Percentiles rank a stretch among this genome's conserved stretches.
Conservation (phyloP, 2,888 invertebrate genomes). For the Agrotis puta region DNA sequence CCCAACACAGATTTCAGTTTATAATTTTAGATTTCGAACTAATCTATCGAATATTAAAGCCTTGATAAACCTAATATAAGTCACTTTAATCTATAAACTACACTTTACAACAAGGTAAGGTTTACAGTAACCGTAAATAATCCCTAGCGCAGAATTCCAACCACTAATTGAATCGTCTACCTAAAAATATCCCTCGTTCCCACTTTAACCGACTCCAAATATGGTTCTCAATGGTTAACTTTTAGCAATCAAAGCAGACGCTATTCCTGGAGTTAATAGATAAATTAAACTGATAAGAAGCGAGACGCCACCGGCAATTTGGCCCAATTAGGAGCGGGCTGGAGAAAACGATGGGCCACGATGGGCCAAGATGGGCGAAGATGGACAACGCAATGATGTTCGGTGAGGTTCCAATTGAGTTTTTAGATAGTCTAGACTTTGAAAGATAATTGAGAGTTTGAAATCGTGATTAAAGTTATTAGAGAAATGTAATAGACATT, state of each 20-base stretch:
- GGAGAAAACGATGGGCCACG: conserved; percentile 37
- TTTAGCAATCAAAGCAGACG: conserved; percentile 68
- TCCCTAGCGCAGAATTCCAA: neutral
- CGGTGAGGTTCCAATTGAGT: neutral
- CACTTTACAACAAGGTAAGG: neutral
- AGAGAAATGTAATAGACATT: neutral
- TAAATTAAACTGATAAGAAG: conserved; percentile 82
- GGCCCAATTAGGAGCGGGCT: conserved; percentile 70
- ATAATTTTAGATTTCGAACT: neutral
- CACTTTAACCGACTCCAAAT: conserved; percentile 24
- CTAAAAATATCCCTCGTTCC: conserved; percentile 26
- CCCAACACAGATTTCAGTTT: too few species aligned
- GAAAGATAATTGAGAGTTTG: neutral
- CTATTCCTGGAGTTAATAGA: conserved; percentile 76
- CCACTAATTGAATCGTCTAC: conserved; percentile 30
- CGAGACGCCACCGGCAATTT: conserved; percentile 78
- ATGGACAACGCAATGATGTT: neutral
- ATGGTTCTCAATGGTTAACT: conserved; percentile 33
- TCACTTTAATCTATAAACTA: neutral
- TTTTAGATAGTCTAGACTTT: conserved; percentile 3
- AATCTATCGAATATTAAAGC: neutral
- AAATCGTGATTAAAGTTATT: neutral
- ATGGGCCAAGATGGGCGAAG: conserved; percentile 6
- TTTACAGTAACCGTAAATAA: neutral
- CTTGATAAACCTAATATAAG: neutral